Evolutionary conservation across 2,888 invertebrate genomes (phyloP), one percentile per base, ranked within the genome.

Genomic region (Dicyrtoma fusca): DNA sequence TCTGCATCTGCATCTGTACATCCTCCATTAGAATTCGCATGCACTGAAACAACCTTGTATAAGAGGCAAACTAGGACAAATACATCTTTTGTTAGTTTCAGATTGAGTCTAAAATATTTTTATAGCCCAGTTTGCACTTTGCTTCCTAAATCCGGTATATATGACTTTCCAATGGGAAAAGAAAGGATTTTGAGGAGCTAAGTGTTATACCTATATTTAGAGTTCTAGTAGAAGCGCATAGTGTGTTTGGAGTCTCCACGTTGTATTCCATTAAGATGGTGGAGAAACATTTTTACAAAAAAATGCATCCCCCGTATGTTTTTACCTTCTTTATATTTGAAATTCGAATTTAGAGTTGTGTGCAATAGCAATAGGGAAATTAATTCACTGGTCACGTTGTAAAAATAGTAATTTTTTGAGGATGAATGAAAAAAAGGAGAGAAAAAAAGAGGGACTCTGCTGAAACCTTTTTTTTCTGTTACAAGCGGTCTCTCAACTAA

Each of bases 351-450:
- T 3, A 34, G 34, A 8, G 8, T 34, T 34, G 4, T 34, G 34
- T 34, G 34, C 34, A 34, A 34, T 3, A 34, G 34, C 3, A 34
- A 34, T 8, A 3, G 8, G 34, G 34, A 34, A 34, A 69, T 70
- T 73, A 73, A 59, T 70, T 70, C 59, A 64, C 70, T 21, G 59
- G 59, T 59, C 73, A 70, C 73, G 73, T 73, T 57, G 51, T n/a
- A 59, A 64, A 17, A 51, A 59, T 62, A 53, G 70, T 70, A 73
- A 61, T 73, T 73, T n/a, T 73, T 70, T 64, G 65, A 21, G 68
- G n/a, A 55, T 55, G 61, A 61, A 44, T 47, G 25, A 17, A 63
- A 45, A 11, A 23, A 45, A n/a, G 21, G 19, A 44, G 44, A 44
- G 44, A 44, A 23, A 14, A 26, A 53, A 45, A 66, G 23, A 49